Evolutionary conservation across 2,797 vertebrate genomes (phyloP).

Genomic region (Coranthus polyacanthus): DNA sequence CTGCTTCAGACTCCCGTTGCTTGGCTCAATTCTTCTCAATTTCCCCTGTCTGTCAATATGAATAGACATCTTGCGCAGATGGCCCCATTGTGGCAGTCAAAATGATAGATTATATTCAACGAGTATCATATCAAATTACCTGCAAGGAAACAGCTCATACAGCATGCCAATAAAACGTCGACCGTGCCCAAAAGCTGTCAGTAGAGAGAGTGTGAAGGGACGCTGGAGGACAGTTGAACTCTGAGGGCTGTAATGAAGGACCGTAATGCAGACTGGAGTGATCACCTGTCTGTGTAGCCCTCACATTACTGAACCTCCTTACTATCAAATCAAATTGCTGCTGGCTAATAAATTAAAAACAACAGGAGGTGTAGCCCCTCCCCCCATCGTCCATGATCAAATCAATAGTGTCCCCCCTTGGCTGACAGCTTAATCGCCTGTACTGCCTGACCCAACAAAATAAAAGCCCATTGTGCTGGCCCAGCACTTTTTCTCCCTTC

Average conservation of each 20-base stretch:
- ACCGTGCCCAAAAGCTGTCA: constrained; percentile 59
- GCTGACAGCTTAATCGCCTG: constrained; percentile 80
- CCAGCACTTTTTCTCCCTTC: constrained; percentile 69
- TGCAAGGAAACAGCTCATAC: constrained; percentile 61
- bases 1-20: constrained; percentile 48
- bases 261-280: constrained; percentile 25
- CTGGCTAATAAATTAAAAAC: constrained; percentile 77
- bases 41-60: constrained; percentile 68
- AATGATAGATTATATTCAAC: constrained; percentile 68
- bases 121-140: constrained; percentile 73
- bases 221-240: constrained; percentile 38
- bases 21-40: constrained; percentile 60
- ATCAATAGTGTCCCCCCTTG: constrained; percentile 77
- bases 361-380: constrained; percentile 47
- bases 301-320: constrained; percentile 46
- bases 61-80: constrained; percentile 65
- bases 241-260: constrained; percentile 48
- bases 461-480: constrained; percentile 73
- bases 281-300: constrained; percentile 38
- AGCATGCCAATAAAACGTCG: constrained; percentile 59
- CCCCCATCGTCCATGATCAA: constrained; percentile 57
- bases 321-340: constrained; percentile 64
- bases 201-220: constrained; percentile 46
- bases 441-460: constrained; percentile 80
- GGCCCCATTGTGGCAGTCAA: constrained; percentile 68